Evolutionary conservation across 2,888 invertebrate genomes (phyloP).

Genomic region (Aplocera efformata): DNA sequence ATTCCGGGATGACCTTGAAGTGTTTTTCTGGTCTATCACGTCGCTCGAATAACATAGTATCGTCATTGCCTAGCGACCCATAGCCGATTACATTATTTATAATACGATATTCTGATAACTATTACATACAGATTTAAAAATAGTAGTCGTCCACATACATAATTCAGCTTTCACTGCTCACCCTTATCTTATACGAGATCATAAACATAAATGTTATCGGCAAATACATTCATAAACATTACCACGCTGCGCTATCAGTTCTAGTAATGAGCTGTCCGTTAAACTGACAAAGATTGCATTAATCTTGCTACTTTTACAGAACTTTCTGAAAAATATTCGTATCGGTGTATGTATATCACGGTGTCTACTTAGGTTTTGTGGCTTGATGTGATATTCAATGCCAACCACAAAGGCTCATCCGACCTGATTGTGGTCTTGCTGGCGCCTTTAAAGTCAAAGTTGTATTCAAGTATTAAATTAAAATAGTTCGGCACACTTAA

Average conservation of each 20-base stretch:
- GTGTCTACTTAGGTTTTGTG: slow-evolving; percentile 30
- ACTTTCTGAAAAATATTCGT: not conserved
- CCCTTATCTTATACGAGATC: slow-evolving; percentile 40
- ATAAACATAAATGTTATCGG: slow-evolving; percentile 57
- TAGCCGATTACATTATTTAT: too few species aligned
- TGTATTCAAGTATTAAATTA: too few species aligned
- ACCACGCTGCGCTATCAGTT: slow-evolving; percentile 35
- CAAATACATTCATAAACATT: slow-evolving; percentile 47
- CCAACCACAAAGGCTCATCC: slow-evolving; percentile 52
- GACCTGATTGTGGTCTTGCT: slow-evolving; percentile 56
- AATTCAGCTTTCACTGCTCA: slow-evolving; percentile 25
- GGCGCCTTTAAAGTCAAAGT: slow-evolving; percentile 33
- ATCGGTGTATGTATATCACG: too few species aligned
- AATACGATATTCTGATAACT: too few species aligned
- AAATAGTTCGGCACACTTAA: too few species aligned
- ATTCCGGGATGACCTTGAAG: too few species aligned
- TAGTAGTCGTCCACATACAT: slow-evolving; percentile 7
- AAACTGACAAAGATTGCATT: slow-evolving; percentile 28
- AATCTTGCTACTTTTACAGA: slow-evolving; percentile 31
- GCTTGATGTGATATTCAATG: slow-evolving; percentile 55
- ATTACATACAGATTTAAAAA: too few species aligned
- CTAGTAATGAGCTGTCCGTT: slow-evolving; percentile 15
- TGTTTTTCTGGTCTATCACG: too few species aligned
- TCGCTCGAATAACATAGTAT: too few species aligned
- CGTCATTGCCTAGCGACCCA: too few species aligned